Evolutionary conservation across 2,888 invertebrate species (phyloP).

Genomic region (Dorcus parallelipipedus): DNA sequence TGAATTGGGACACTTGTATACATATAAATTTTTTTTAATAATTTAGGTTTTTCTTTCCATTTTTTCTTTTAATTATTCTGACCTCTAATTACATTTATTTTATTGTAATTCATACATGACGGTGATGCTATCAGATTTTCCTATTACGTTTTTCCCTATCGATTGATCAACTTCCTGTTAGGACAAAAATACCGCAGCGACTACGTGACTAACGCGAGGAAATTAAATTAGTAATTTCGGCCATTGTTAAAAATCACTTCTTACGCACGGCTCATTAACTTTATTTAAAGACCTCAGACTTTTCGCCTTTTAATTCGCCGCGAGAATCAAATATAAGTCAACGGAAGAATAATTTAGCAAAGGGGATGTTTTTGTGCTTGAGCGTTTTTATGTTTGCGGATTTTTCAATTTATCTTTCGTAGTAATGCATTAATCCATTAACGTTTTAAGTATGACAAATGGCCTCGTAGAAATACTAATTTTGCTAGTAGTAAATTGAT

Average conservation of each 20-base stretch:
- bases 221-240: background rate
- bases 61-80: background rate
- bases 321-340: background rate
- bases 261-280: background rate
- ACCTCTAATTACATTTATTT: too few species aligned
- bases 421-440: too few species aligned
- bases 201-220: background rate
- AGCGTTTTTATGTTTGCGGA: too few species aligned
- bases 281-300: too few species aligned
- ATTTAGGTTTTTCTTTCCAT: background rate
- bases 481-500: background rate
- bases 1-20: too few species aligned
- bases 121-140: background rate
- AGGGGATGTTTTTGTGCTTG: too few species aligned
- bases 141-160: background rate
- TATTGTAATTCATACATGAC: too few species aligned
- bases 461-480: constrained; percentile 1
- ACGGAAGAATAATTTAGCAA: background rate
- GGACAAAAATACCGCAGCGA: background rate
- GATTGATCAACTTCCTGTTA: background rate
- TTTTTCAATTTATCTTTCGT: too few species aligned
- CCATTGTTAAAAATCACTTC: background rate
- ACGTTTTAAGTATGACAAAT: background rate
- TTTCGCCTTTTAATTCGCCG: too few species aligned
- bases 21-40: too few species aligned